Evolutionary conservation across 2,113 vertebrate genomes (phyloP).

Genomic region (Microtus richardsoni): DNA sequence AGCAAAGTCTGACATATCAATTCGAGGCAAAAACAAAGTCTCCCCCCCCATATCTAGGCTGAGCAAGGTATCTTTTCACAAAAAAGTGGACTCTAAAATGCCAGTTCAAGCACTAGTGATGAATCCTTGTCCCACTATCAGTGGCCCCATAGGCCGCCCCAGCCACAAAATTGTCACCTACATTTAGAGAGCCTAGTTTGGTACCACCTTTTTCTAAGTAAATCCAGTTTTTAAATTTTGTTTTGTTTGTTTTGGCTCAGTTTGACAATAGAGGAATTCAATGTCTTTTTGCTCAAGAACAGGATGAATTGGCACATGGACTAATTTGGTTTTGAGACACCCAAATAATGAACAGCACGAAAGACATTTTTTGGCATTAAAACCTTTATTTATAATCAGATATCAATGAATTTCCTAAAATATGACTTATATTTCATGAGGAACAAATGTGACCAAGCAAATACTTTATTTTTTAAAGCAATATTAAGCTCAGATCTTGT

Average conservation of each 20-base stretch:
- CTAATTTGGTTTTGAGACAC: not conserved
- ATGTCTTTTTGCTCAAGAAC: not conserved
- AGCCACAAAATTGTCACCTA: too few relatives aligned
- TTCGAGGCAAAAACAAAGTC: too few relatives aligned
- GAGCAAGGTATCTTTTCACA: too few relatives aligned
- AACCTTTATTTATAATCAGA: not conserved
- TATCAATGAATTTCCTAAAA: slow-evolving; percentile 14
- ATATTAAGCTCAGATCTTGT: not conserved
- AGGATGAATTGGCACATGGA: not conserved
- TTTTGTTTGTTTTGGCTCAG: not conserved
- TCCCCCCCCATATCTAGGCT: too few relatives aligned
- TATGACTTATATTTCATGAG: slow-evolving; percentile 34
- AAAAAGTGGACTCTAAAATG: too few relatives aligned
- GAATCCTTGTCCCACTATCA: too few relatives aligned
- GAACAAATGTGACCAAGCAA: not conserved
- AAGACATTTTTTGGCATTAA: not conserved
- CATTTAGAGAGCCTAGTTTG: too few relatives aligned
- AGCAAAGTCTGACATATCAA: too few relatives aligned
- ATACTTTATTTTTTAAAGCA: not conserved
- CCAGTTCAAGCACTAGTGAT: too few relatives aligned
- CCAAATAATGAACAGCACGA: slow-evolving; percentile 37
- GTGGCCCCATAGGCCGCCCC: too few relatives aligned
- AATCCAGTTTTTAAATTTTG: not conserved
- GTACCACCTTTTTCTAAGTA: not conserved
- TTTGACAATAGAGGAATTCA: slow-evolving; percentile 33